phyloP scores from a whole-genome alignment of 2,888 invertebrate genomes.

The Pyralis farinalis region DNA sequence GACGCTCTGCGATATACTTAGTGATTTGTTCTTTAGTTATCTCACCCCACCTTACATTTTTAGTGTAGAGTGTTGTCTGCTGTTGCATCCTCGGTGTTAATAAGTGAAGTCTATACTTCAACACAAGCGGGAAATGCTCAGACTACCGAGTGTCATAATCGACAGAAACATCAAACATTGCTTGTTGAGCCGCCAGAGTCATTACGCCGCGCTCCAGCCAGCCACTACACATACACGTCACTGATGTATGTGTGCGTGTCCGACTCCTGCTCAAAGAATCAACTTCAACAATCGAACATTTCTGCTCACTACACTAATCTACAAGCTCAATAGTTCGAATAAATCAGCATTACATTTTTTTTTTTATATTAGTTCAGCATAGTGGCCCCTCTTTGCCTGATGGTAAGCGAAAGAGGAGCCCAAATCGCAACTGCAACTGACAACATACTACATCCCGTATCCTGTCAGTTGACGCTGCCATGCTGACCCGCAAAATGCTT shows the following conservation, averaged over 20 bases:
- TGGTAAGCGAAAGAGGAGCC: too few relatives aligned
- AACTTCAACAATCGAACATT: not conserved
- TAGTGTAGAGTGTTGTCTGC: not conserved
- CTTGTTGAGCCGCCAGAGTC: constrained; percentile 8
- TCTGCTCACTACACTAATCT: not conserved
- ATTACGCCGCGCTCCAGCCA: constrained; percentile 13
- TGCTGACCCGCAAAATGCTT: too few relatives aligned
- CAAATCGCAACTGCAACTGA: too few relatives aligned
- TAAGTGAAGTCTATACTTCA: constrained; percentile 14
- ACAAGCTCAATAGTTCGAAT: constrained; percentile 8
- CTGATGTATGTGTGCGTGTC: too few relatives aligned
- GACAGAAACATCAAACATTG: constrained; percentile 6
- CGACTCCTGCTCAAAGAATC: not conserved
- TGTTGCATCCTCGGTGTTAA: constrained; percentile 11
- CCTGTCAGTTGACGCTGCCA: too few relatives aligned
- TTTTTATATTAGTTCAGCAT: too few relatives aligned
- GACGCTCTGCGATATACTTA: constrained; percentile 5
- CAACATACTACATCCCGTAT: too few relatives aligned
- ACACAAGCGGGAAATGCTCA: constrained; percentile 14
- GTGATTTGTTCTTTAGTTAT: constrained; percentile 3
- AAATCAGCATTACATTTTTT: constrained; percentile 5
- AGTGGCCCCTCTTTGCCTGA: too few relatives aligned
- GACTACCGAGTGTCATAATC: constrained; percentile 12
- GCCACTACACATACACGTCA: not conserved
- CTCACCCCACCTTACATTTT: constrained; percentile 4